Base-by-base conservation (phyloP, 2,888 invertebrate genomes). In the Phragmatobia fuliginosa region DNA sequence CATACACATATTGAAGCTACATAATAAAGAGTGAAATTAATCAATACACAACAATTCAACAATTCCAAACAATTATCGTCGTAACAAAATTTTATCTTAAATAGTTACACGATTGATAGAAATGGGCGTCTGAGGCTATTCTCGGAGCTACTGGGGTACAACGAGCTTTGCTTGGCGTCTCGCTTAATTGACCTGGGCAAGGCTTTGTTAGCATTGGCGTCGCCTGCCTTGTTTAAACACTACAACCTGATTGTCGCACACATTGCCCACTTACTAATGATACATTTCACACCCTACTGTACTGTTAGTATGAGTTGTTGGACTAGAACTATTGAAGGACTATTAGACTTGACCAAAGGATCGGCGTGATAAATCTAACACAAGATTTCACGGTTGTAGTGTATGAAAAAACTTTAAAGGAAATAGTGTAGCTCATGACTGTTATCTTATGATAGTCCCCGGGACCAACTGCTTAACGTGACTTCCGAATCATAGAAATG, bases 191-290 rank as follows among this genome's bases (percentile, higher is more conserved):
- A 88, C 85, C 73, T 86, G 82, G 79, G 79, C 75, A 75, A 78
- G 82, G 82, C 84, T 68, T 66, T 90, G 90, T 92, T 91, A 91
- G 86, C 83, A 68, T 87, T 90, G 87, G 88, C 90, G 84, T 85
- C 80, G 86, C 87, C 87, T 85, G 79, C 81, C 80, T 78, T 90
- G 88, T 91, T 91, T 91, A 87, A 82, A 64, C 75, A 85, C 86
- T 81, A 80, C 85, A 78, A 83, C 80, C 84, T 83, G 84, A 86
- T 85, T 86, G 87, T 85, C 87, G 79, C 79, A 77, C 78, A 85
- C 85, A 85, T 83, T 83, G 85, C 78, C 80, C 82, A 82, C 85
- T 14, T 28, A 81, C 61, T 66, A 38, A 58, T 59, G n/a, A 32
- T 66, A 59, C 31, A 59, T 59, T 66, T 59, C 58, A 66, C 36